Evolutionary conservation across 2,888 invertebrate species (phyloP).

Genomic region (Drosophila fulvimacula): DNA sequence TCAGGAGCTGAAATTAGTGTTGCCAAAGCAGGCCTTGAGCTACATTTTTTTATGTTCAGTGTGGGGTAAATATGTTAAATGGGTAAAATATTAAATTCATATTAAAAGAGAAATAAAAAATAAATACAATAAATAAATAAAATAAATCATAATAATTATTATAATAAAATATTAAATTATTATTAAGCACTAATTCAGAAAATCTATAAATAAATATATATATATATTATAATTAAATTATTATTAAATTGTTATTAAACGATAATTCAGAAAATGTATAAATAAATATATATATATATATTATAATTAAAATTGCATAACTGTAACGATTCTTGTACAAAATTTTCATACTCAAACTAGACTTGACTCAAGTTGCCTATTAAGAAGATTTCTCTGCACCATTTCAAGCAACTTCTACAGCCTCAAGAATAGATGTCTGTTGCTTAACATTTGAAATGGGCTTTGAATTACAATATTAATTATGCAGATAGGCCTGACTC

Average conservation of each 20-base stretch:
- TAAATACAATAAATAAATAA: too few species aligned
- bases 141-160: too few species aligned
- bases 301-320: neutral
- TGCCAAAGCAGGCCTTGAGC: neutral
- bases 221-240: too few species aligned
- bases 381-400: neutral
- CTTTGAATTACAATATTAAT: constrained; percentile 6
- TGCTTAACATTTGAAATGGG: constrained; percentile 2
- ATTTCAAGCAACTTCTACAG: neutral
- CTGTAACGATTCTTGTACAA: neutral
- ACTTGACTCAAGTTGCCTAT: neutral
- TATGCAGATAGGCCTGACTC: neutral
- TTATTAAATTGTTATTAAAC: too few species aligned
- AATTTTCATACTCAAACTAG: neutral
- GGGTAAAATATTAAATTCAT: too few species aligned
- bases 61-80: neutral
- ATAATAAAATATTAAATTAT: too few species aligned
- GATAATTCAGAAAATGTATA: too few species aligned
- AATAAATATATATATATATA: too few species aligned
- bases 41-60: neutral
- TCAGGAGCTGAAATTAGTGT: neutral
- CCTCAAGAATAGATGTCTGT: neutral
- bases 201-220: too few species aligned
- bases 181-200: too few species aligned
- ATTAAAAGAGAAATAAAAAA: too few species aligned